Evolutionary conservation across 2,888 invertebrate species (phyloP).

Genomic region (Drosophila diplacantha): DNA sequence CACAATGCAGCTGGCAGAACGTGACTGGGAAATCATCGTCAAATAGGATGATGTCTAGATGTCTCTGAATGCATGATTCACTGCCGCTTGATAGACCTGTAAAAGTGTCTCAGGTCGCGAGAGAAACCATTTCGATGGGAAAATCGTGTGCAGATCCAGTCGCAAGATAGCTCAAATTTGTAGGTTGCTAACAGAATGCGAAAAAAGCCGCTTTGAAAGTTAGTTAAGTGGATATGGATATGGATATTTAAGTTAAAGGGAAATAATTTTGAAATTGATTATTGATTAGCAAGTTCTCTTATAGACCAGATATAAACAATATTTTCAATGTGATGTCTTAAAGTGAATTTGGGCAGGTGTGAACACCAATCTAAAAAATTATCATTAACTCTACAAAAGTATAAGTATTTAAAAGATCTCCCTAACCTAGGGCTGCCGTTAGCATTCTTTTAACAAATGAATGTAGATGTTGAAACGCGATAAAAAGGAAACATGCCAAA

Average conservation of each 20-base stretch:
- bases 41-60: conserved; percentile 17
- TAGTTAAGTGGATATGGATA: too few relatives aligned
- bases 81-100: conserved; percentile 20
- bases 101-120: conserved; percentile 16
- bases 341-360: neutral
- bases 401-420: neutral
- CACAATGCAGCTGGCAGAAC: conserved; percentile 47
- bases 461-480: neutral
- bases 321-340: neutral
- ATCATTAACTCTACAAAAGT: neutral
- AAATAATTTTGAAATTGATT: neutral
- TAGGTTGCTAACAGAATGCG: conserved; percentile 4
- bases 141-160: conserved; percentile 22
- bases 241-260: neutral
- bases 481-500: neutral
- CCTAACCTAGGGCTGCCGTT: neutral
- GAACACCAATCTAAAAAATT: neutral
- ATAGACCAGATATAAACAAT: neutral
- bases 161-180: conserved; percentile 1
- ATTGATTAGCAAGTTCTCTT: neutral
- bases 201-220: neutral
- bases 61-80: conserved; percentile 26
- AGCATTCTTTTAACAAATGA: neutral
- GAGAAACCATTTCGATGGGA: conserved; percentile 22
- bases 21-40: conserved; percentile 43